These are phyloP conservation scores for Mus pahari DNA, from an alignment of 2,113 vertebrate genomes.

Conservation along the genomic window DNA sequence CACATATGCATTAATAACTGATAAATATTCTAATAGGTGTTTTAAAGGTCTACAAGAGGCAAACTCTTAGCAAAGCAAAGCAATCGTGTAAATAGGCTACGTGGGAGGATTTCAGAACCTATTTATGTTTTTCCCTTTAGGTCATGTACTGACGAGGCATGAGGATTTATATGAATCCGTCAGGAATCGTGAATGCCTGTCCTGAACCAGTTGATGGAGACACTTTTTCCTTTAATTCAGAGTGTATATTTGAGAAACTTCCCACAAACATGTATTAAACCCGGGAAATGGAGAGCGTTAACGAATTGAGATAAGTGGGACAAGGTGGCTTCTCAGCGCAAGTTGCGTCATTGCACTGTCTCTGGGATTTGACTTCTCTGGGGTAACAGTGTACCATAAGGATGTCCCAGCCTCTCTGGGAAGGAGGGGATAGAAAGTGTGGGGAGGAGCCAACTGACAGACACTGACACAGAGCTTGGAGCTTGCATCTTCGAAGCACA, in stretches of 20 bases:
- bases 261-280: slow-evolving; percentile 70
- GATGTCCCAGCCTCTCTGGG: slow-evolving; percentile 8
- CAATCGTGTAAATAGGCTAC: slow-evolving; percentile 61
- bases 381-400: neutral
- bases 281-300: slow-evolving; percentile 61
- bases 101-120: slow-evolving; percentile 67
- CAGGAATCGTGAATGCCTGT: slow-evolving; percentile 42
- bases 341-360: slow-evolving; percentile 49
- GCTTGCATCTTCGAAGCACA: neutral
- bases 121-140: slow-evolving; percentile 58
- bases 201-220: neutral
- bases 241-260: slow-evolving; percentile 66
- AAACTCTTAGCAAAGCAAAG: slow-evolving; percentile 62
- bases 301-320: slow-evolving; percentile 61
- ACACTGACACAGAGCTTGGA: neutral
- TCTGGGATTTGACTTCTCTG: slow-evolving; percentile 57
- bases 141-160: slow-evolving; percentile 52
- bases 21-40: slow-evolving; percentile 80
- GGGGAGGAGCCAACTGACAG: neutral
- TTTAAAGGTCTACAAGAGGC: slow-evolving; percentile 73
- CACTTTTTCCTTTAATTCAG: slow-evolving; percentile 68
- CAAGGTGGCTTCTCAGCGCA: slow-evolving; percentile 63
- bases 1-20: slow-evolving; percentile 60
- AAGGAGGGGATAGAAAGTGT: neutral
- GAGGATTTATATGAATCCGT: slow-evolving; percentile 56